Conservation (phyloP, 2,888 invertebrate species). For the Himalopsyche tibetana region DNA sequence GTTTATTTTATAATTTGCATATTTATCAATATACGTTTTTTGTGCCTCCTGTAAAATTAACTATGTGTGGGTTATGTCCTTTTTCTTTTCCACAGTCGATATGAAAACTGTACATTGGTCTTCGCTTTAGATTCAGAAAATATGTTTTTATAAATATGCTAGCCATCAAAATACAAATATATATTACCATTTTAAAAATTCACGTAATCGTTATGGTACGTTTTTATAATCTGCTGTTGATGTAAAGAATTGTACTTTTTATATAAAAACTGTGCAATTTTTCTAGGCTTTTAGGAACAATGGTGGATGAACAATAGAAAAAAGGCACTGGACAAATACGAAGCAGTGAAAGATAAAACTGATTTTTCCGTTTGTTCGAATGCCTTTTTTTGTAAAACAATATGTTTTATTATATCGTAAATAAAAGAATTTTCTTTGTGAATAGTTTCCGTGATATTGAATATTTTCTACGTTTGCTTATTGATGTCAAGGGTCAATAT, state of each 20-base stretch:
- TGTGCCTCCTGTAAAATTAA: too few species aligned
- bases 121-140: too few species aligned
- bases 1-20: too few species aligned
- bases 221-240: neutral
- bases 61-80: too few species aligned
- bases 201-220: neutral
- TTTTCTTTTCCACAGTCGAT: too few species aligned
- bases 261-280: neutral
- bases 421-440: neutral
- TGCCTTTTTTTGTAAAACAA: neutral
- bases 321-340: neutral
- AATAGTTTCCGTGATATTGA: neutral
- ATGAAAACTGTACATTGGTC: too few species aligned
- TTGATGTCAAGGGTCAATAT: neutral
- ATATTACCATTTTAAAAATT: too few species aligned
- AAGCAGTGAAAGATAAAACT: neutral
- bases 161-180: too few species aligned
- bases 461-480: neutral
- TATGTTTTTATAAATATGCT: too few species aligned
- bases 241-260: neutral
- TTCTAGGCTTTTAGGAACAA: slow-evolving; percentile 7
- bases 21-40: too few species aligned
- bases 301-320: neutral
- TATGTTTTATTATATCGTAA: slow-evolving; percentile 14
- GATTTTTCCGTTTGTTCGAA: neutral